Percentiles rank a stretch among this genome's conserved stretches.
Conservation (phyloP, 2,797 vertebrate genomes). For the Catamblyrhynchus diadema region DNA sequence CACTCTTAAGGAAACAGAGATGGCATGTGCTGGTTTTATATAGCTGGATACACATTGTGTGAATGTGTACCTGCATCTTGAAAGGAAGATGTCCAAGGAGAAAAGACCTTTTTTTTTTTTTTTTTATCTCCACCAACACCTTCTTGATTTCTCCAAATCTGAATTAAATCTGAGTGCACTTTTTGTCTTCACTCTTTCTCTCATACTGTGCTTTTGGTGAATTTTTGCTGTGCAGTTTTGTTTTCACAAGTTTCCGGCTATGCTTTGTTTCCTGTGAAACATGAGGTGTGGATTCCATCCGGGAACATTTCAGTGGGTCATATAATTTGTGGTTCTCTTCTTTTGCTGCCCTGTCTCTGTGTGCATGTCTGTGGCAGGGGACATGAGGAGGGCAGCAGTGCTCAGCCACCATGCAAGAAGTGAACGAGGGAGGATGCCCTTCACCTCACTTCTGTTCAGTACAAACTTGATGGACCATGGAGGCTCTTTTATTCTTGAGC, state of each 20-base stretch:
- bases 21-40: background rate
- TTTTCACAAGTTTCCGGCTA: background rate
- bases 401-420: background rate
- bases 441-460: background rate
- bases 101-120: background rate
- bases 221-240: background rate
- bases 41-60: background rate
- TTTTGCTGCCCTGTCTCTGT: background rate
- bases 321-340: background rate
- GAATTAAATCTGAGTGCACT: background rate
- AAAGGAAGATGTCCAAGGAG: background rate
- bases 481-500: background rate
- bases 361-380: background rate
- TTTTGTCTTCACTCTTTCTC: background rate
- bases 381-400: fast-evolving
- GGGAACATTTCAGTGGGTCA: background rate
- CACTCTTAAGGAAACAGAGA: background rate
- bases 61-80: background rate
- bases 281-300: background rate
- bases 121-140: too few species aligned
- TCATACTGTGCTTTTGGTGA: background rate
- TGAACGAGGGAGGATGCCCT: background rate
- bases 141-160: background rate
- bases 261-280: background rate
- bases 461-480: fast-evolving